phyloP scores from a whole-genome alignment of 2,113 vertebrate genomes.

The Dicentrarchus labrax region DNA sequence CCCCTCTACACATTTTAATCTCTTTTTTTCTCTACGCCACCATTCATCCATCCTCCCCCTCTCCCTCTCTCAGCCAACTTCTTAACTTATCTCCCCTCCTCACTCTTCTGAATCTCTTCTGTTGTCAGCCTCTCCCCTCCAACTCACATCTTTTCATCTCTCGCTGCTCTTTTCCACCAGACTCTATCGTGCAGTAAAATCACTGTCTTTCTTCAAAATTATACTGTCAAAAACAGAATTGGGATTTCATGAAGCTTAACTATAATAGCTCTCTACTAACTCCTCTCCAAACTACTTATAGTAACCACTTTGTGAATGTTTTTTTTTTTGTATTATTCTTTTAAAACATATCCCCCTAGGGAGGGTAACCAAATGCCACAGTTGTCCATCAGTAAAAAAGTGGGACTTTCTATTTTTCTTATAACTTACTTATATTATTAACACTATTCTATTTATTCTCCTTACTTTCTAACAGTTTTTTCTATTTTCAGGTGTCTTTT shows the following conservation, averaged over 20 bases:
- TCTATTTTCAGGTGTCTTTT: not conserved
- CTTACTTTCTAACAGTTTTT: not conserved
- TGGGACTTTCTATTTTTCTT: too few species aligned
- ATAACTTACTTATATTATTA: too few species aligned
- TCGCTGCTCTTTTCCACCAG: not conserved
- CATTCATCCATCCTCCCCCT: slow-evolving; percentile 15
- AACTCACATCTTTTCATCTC: slow-evolving; percentile 19
- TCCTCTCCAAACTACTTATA: slow-evolving; percentile 3
- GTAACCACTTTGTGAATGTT: not conserved
- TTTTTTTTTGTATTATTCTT: too few species aligned
- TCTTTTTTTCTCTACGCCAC: not conserved
- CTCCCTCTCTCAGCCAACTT: not conserved
- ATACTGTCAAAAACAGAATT: slow-evolving; percentile 31
- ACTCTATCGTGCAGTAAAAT: slow-evolving; percentile 30
- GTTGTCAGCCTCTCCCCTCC: not conserved
- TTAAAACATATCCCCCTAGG: not conserved
- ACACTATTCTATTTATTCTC: too few species aligned
- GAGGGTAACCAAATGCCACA: not conserved
- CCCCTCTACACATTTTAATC: slow-evolving; percentile 52
- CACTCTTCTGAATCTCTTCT: slow-evolving; percentile 9
- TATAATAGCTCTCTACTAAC: not conserved
- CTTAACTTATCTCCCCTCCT: slow-evolving; percentile 11
- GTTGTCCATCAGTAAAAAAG: not conserved
- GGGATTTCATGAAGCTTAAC: slow-evolving; percentile 32
- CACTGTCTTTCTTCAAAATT: slow-evolving; percentile 5